phyloP scores from a whole-genome alignment of 2,888 invertebrate species.

The Hyppa rectilinea region DNA sequence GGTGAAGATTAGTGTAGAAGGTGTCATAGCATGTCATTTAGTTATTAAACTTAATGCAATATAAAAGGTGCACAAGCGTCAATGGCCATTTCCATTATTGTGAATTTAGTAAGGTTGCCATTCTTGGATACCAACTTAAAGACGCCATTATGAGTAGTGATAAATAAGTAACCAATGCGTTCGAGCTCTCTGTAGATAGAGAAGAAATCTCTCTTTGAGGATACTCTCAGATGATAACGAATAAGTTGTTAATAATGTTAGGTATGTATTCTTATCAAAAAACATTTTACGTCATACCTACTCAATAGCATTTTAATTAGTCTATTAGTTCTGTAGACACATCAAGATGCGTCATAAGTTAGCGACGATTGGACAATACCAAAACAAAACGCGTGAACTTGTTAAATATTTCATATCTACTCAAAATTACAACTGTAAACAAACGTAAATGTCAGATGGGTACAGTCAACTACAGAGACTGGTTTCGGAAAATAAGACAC shows the following conservation, averaged over 20 bases:
- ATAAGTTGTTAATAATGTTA: neutral
- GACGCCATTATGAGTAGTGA: no score
- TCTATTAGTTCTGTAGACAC: neutral
- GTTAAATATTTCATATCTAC: neutral
- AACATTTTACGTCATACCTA: neutral
- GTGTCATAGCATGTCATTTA: neutral
- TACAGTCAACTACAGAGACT: neutral
- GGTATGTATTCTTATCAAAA: neutral
- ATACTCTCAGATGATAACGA: neutral
- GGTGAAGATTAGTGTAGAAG: neutral
- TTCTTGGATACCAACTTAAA: neutral
- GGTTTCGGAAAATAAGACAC: neutral
- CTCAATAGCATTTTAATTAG: neutral
- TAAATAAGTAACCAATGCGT: neutral
- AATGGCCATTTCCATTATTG: neutral
- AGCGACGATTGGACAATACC: neutral
- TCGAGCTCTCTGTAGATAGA: no score
- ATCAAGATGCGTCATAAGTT: neutral
- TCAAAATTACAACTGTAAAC: neutral
- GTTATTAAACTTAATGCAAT: neutral
- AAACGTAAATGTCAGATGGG: neutral
- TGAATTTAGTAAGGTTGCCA: neutral
- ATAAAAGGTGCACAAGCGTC: neutral
- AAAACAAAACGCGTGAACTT: constrained; percentile 3
- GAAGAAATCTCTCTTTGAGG: neutral